Evolutionary conservation across 2,113 vertebrate species (phyloP), one percentile per base, ranked within the genome.

Genomic region (Urocolius indicus): DNA sequence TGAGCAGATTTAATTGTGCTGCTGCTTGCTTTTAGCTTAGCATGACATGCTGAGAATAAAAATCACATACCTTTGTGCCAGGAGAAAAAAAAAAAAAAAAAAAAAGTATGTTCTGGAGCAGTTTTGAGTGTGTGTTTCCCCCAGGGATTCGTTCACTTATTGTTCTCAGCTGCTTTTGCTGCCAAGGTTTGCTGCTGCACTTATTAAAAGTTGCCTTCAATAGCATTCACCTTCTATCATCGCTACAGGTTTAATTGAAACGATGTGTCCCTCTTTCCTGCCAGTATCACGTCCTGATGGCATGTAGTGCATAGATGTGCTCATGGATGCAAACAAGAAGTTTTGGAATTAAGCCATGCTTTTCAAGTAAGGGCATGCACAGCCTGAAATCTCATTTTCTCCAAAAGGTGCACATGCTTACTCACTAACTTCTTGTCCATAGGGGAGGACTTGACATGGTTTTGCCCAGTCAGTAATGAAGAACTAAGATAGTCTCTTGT

Each of bases 1-100:
- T 93, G 94, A 95, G 73, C 73, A 72, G 89, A 89, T 71, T 94
- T 97, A 95, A 94, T 92, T 93, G 86, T 61, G 89, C 41, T 78
- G 57, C 91, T 81, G 4, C 91, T 89, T 81, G 61, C 83, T 84
- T 65, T 87, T 87, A 69, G 91, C 62, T 74, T 83, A 41, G 76
- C 2, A 3, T 63, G 80, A 87, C 95, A 92, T 49, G 80, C 66
- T 32, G 75, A 63, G 88, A 94, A 94, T 89, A 67, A 91, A 90
- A 94, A 95, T 91, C 91, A 77, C 61, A 45, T 23, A 77, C 91
- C 62, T 93, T 95, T 84, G 24, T 2, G 1, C 91, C 61, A 78
- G 76, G 51, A 26, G 68, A 83, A 80, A 54, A 67, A 63, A 26
- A 84, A 91, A 83, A 83, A 80, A 54, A 67, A 63, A 26, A 84